phyloP scores from a whole-genome alignment of 2,888 invertebrate genomes.

The Dryobotodes eremita region DNA sequence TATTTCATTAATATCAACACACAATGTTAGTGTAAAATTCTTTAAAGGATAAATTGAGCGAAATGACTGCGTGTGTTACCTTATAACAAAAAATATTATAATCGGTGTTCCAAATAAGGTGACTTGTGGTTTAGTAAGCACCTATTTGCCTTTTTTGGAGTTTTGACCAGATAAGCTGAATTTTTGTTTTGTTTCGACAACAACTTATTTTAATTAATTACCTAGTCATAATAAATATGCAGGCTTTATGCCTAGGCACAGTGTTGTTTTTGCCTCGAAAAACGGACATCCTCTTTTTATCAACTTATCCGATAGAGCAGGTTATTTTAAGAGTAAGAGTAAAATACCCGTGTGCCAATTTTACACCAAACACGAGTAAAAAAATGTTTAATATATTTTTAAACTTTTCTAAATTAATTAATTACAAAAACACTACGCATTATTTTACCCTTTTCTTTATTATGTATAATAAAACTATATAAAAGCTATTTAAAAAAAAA shows the following conservation, averaged over 20 bases:
- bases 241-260: neutral
- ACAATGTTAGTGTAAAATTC: neutral
- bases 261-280: no score
- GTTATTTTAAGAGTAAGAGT: no score
- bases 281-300: no score
- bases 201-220: neutral
- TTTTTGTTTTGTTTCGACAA: neutral
- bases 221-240: neutral
- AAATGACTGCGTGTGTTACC: neutral
- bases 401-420: no score
- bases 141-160: neutral
- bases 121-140: neutral
- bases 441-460: no score
- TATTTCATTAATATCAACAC: conserved; percentile 25
- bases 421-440: no score
- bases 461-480: no score
- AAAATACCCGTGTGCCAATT: no score
- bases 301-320: no score
- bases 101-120: neutral
- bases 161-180: neutral
- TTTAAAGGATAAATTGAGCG: neutral
- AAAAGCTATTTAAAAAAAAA: no score
- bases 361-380: no score
- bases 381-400: no score
- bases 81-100: neutral